These are phyloP conservation scores for Acronicta aceris DNA, from an alignment of 2,888 invertebrate genomes.

Conservation along the genomic window DNA sequence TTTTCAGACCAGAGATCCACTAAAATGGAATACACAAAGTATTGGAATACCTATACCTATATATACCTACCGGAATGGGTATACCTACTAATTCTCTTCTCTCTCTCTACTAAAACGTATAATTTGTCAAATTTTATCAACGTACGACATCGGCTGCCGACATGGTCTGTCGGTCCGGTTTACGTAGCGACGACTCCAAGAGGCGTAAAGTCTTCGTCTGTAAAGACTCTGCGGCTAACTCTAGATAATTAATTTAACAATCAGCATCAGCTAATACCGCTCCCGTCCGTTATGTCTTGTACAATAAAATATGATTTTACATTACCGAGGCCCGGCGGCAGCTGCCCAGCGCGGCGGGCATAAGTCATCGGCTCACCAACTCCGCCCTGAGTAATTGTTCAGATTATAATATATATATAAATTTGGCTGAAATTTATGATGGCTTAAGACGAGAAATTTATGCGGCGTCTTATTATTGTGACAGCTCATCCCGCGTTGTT, in stretches of 20 bases:
- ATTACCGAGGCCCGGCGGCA: constrained; percentile 56
- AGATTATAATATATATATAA: constrained; percentile 80
- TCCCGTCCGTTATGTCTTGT: constrained; percentile 45
- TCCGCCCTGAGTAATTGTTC: constrained; percentile 74
- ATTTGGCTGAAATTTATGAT: constrained; percentile 73
- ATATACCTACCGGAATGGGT: too few relatives aligned
- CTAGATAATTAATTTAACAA: constrained; percentile 54
- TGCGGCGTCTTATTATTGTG: constrained; percentile 82
- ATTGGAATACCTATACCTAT: too few relatives aligned
- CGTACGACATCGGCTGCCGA: too few relatives aligned
- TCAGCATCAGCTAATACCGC: constrained; percentile 55
- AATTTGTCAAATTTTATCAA: too few relatives aligned
- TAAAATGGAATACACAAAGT: too few relatives aligned
- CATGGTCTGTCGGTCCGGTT: not conserved
- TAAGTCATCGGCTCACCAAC: constrained; percentile 67
- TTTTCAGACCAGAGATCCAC: too few relatives aligned
- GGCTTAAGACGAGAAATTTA: constrained; percentile 74
- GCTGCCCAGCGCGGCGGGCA: constrained; percentile 58
- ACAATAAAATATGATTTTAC: constrained; percentile 69
- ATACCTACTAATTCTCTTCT: too few relatives aligned
- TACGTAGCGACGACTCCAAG: not conserved
- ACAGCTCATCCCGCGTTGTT: constrained; percentile 75
- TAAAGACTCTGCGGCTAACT: constrained; percentile 26
- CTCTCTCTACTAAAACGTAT: too few relatives aligned
- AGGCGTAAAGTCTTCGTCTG: too few relatives aligned